A percentile compares a stretch with the other conserved stretches of the same genome.
Conservation (phyloP, 1,140 invertebrate species). For the Xylocopa sonorina region DNA sequence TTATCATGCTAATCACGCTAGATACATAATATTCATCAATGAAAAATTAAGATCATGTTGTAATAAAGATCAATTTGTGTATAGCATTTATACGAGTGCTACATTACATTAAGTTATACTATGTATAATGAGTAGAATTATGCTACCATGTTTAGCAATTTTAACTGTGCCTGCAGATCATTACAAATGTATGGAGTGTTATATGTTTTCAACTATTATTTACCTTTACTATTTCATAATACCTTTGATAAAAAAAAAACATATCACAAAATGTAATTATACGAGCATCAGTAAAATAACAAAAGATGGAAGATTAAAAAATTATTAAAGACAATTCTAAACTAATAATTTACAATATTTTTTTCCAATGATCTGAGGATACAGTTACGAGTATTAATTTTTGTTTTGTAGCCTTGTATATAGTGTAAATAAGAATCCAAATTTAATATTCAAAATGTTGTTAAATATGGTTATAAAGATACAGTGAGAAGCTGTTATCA, state of each 20-base stretch:
- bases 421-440: conserved; percentile 53
- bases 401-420: conserved; percentile 38
- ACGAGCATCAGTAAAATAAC: neutral
- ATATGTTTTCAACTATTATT: conserved; percentile 21
- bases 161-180: conserved; percentile 47
- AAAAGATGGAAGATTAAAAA: neutral
- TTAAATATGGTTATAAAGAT: conserved; percentile 48
- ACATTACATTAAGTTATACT: conserved; percentile 1
- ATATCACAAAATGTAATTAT: conserved; percentile 56
- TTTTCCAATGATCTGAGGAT: conserved; percentile 41
- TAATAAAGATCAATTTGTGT: conserved; percentile 26
- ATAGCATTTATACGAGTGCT: conserved; percentile 14
- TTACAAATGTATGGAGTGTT: neutral
- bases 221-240: neutral
- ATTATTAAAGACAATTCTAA: conserved; percentile 18
- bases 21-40: conserved; percentile 28
- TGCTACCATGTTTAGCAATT: neutral
- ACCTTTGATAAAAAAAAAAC: conserved; percentile 41
- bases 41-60: conserved; percentile 27
- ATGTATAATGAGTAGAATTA: conserved; percentile 6
- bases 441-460: conserved; percentile 44
- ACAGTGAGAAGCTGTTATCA: conserved; percentile 42
- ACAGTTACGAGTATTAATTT: conserved; percentile 29
- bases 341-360: conserved; percentile 11
- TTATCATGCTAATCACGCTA: conserved; percentile 38